Percentiles rank a stretch among this genome's conserved stretches.
Evolutionary conservation across 2,113 vertebrate species (phyloP).

Genomic region (Acanthochromis polyacanthus): DNA sequence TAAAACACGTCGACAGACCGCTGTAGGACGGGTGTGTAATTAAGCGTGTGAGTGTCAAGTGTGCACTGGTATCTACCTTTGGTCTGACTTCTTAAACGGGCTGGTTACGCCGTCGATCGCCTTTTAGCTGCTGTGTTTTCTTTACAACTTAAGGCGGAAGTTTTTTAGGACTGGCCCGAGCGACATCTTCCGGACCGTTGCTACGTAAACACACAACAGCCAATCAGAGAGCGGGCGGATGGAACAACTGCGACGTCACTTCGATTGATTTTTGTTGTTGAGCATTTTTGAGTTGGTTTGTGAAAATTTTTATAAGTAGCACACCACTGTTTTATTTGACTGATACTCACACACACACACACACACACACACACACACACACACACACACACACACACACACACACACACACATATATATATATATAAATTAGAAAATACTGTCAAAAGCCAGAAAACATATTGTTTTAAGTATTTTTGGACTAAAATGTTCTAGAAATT

Average conservation of each 20-base stretch:
- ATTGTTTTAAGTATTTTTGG: no score
- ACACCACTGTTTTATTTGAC: no score
- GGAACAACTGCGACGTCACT: constrained; percentile 26
- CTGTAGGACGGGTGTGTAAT: neutral
- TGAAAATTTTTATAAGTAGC: no score
- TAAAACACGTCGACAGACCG: constrained; percentile 26
- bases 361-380: no score
- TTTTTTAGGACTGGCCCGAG: constrained; percentile 77
- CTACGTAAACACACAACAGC: constrained; percentile 56
- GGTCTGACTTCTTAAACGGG: constrained; percentile 57
- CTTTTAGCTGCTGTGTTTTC: constrained; percentile 80
- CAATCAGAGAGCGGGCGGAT: constrained; percentile 56
- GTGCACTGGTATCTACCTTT: constrained; percentile 69
- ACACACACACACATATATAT: no score
- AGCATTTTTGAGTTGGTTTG: neutral
- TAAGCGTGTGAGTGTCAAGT: constrained; percentile 4
- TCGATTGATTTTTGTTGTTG: neutral
- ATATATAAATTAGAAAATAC: no score
- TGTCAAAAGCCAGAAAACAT: no score
- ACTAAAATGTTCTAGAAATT: no score
- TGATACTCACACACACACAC: no score
- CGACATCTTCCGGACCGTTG: constrained; percentile 79
- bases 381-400: no score
- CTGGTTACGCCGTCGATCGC: constrained; percentile 65
- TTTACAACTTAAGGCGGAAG: constrained; percentile 85